Base-by-base conservation (phyloP, 2,888 invertebrate species). In the Eupithecia dodoneata region DNA sequence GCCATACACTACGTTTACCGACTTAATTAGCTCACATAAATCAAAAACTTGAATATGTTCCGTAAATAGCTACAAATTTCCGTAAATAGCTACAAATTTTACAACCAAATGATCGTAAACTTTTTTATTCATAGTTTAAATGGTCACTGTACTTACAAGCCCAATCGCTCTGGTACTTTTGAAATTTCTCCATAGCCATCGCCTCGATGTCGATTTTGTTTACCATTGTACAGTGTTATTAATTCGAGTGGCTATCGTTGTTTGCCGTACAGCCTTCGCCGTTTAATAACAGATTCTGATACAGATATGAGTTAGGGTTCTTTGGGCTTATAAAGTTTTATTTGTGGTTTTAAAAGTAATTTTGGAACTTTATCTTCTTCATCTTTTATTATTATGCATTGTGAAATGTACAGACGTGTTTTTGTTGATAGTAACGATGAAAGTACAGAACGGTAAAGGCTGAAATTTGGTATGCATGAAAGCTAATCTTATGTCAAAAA, bases 81-180 rank as follows among this genome's bases (percentile, higher is more conserved):
- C 55, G 9, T 59, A 9, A 59, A 59, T 59, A 18, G 55, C 55
- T 9, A 9, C 9, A 18, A 18, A 59, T 7, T 59, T 55, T 59
- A 18, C 18, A 59, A 18, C 55, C 4, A 15, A 52, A 52, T 52
- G 55, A 59, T 18, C 18, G 18, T 59, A 63, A 59, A 63, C 10
- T 13, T 59, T 9, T 42, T 41, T 15, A 15, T 42, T 42, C 42
- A 67, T 6, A 44, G 10, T 69, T 45, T 69, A 44, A 18, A 69
- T 42, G n/a, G 18, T 9, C 18, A 59, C n/a, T n/a, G 10, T 77
- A 86, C 87, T 87, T 6, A 87, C 86, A 86, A 41, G 80, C 84
- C 86, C 86, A 87, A 78, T 86, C 85, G 55, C 75, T 85, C 77
- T 86, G 85, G 71, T 87, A 86, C 52, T 78, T 85, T 78, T 84